A percentile compares a stretch with the other conserved stretches of the same genome.
Conservation (phyloP, 2,888 invertebrate species). For the Euzophera pinguis region DNA sequence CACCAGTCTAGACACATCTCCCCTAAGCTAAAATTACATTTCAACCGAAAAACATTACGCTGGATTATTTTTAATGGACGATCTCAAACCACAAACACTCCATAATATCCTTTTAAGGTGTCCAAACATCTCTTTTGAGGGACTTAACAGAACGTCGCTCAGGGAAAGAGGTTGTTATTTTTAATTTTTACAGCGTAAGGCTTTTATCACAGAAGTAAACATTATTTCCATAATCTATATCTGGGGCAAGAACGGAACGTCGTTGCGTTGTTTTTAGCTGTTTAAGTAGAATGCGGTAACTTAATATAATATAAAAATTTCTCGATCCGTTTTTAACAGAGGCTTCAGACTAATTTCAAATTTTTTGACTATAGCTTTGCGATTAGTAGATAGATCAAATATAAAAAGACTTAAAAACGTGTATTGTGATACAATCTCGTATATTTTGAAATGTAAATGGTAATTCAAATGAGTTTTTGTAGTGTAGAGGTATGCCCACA, state of each 20-base stretch:
- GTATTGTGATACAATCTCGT: neutral
- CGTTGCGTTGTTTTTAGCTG: neutral
- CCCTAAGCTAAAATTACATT: conserved; percentile 42
- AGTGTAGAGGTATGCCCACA: neutral
- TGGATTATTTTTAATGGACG: conserved; percentile 13
- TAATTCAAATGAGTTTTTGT: conserved; percentile 1
- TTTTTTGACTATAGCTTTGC: no score
- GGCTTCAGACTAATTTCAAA: no score
- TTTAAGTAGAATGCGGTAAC: neutral
- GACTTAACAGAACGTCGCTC: neutral
- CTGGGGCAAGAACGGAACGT: neutral
- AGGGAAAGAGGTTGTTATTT: neutral
- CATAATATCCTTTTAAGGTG: conserved; percentile 12
- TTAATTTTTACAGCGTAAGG: neutral
- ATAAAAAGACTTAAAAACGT: neutral
- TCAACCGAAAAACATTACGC: conserved; percentile 20
- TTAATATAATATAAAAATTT: neutral
- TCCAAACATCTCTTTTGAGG: conserved; percentile 17
- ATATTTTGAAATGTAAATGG: neutral
- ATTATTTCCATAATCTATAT: neutral
- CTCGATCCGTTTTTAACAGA: no score
- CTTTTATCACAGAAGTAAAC: neutral
- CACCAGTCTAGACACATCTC: conserved; percentile 64
- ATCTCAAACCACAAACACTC: conserved; percentile 1
- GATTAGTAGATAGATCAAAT: no score